Evolutionary conservation across 2,797 vertebrate genomes (phyloP).

Genomic region (Chloroceryle amazona): DNA sequence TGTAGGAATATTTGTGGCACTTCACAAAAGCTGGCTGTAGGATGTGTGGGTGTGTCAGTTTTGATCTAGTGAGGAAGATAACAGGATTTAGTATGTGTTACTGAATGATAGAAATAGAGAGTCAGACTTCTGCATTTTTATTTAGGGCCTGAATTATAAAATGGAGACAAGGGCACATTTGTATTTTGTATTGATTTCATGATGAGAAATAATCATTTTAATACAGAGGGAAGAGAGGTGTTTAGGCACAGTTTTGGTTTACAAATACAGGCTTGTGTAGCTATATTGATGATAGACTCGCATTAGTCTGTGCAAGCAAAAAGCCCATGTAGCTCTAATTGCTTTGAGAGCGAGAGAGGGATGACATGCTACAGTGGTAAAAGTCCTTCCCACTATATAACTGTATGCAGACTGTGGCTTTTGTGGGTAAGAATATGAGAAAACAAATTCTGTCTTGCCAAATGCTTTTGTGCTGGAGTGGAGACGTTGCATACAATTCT

Average conservation of each 20-base stretch:
- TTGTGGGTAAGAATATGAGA: background rate
- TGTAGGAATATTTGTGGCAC: background rate
- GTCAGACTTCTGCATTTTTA: background rate
- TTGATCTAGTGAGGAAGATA: background rate
- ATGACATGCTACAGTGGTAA: background rate
- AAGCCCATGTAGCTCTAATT: background rate
- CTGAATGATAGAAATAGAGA: background rate
- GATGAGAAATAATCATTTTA: background rate
- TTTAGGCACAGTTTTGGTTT: background rate
- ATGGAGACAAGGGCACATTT: background rate
- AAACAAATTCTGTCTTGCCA: background rate
- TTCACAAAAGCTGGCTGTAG: background rate
- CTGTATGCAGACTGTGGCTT: background rate
- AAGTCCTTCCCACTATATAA: background rate
- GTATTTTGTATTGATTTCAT: background rate
- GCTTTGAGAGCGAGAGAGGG: background rate
- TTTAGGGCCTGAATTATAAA: background rate
- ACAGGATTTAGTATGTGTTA: background rate
- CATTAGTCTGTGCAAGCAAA: background rate
- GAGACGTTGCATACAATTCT: too few relatives aligned
- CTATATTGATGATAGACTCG: too few relatives aligned
- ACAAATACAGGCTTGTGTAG: background rate
- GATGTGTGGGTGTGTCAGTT: background rate
- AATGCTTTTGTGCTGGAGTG: too few relatives aligned
- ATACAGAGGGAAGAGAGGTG: background rate